Evolutionary conservation across 2,797 vertebrate genomes (phyloP).

Genomic region (Remorina albescens): DNA sequence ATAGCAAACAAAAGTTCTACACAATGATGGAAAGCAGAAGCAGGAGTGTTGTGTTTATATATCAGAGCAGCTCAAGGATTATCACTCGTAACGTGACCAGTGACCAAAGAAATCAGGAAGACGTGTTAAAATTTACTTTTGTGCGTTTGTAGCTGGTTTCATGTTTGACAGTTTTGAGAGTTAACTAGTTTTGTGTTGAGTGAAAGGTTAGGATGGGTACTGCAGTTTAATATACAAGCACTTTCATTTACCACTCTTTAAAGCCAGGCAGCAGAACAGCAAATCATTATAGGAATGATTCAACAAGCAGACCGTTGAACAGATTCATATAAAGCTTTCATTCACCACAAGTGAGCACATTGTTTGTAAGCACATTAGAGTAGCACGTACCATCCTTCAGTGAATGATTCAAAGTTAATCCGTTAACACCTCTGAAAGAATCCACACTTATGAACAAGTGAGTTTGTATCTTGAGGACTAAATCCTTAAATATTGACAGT

Average conservation of each 20-base stretch:
- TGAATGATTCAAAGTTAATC: neutral
- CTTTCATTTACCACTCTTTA: rapidly evolving
- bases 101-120: neutral
- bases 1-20: no score
- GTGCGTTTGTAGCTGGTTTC: neutral
- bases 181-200: neutral
- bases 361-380: no score
- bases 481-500: neutral
- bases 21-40: neutral
- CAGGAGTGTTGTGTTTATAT: neutral
- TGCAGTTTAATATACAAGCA: neutral
- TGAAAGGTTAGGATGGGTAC: neutral
- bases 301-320: neutral
- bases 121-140: neutral
- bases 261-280: neutral
- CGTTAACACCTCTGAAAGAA: neutral
- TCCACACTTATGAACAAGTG: neutral
- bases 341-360: neutral
- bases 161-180: neutral
- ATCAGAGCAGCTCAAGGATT: neutral
- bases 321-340: neutral
- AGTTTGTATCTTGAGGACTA: neutral
- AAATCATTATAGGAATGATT: neutral
- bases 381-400: neutral
- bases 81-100: neutral